phyloP scores from a whole-genome alignment of 2,888 invertebrate genomes.

The Cryptocephalus moraei region DNA sequence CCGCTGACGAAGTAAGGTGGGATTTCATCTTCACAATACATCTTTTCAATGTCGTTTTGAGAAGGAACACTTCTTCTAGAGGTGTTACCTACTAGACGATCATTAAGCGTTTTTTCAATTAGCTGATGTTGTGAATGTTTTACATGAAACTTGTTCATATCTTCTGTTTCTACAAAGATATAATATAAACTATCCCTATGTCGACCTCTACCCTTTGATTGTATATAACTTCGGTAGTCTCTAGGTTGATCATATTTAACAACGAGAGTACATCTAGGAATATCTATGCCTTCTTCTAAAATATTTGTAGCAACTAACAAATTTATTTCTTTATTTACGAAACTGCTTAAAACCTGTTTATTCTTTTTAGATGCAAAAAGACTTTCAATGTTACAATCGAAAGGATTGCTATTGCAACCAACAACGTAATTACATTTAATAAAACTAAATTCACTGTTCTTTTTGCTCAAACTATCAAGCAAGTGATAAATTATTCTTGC shows the following conservation, averaged over 20 bases:
- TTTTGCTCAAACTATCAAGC: slow-evolving; percentile 43
- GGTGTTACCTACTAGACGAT: slow-evolving; percentile 5
- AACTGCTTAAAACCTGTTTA: slow-evolving; percentile 44
- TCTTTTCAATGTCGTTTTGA: slow-evolving; percentile 40
- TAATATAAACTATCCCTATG: slow-evolving; percentile 48
- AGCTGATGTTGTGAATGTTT: slow-evolving; percentile 35
- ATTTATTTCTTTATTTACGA: slow-evolving; percentile 51
- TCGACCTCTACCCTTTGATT: slow-evolving; percentile 85
- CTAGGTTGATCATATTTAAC: slow-evolving; percentile 60
- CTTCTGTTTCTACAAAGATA: slow-evolving; percentile 40
- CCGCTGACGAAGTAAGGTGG: slow-evolving; percentile 39
- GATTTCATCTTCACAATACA: slow-evolving; percentile 47
- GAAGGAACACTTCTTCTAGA: slow-evolving; percentile 42
- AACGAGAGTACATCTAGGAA: slow-evolving; percentile 72
- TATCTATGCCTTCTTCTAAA: slow-evolving; percentile 83
- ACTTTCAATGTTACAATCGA: slow-evolving; percentile 45
- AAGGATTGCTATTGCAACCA: slow-evolving; percentile 52
- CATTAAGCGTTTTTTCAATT: slow-evolving; percentile 46
- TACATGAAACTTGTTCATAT: slow-evolving; percentile 23
- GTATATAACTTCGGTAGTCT: slow-evolving; percentile 74
- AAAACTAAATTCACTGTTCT: slow-evolving; percentile 44
- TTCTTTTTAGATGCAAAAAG: slow-evolving; percentile 41
- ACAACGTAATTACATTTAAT: slow-evolving; percentile 63
- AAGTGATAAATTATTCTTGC: slow-evolving; percentile 66
- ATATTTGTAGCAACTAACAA: slow-evolving; percentile 67